These are phyloP conservation scores for Epinephelus coioides DNA, from an alignment of 2,797 vertebrate species.

Conservation along the genomic window DNA sequence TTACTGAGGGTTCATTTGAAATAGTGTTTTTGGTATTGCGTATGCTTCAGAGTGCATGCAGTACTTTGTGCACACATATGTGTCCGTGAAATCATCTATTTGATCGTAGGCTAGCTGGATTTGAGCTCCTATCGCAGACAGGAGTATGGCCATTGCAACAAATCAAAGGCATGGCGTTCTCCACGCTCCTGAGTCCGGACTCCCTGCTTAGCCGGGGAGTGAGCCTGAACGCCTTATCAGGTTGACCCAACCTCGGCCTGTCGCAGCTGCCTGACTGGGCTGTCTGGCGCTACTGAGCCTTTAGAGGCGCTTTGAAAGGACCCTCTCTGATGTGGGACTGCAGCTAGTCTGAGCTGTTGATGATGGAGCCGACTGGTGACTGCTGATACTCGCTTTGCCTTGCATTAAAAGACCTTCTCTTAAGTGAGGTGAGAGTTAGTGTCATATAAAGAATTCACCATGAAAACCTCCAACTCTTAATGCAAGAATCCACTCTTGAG, in stretches of 20 bases:
- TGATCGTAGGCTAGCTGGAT: constrained; percentile 53
- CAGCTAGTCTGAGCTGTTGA: constrained; percentile 47
- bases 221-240: constrained; percentile 61
- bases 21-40: constrained; percentile 15
- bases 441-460: not conserved
- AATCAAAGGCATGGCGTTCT: constrained; percentile 55
- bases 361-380: constrained; percentile 40
- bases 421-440: constrained; percentile 13
- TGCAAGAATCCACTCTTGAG: not conserved
- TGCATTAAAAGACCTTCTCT: constrained; percentile 13
- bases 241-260: constrained; percentile 54
- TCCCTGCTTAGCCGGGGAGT: constrained; percentile 34
- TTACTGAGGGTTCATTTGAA: constrained; percentile 26
- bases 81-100: constrained; percentile 58
- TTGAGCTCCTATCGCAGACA: constrained; percentile 47
- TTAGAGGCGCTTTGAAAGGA: constrained; percentile 52
- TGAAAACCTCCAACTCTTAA: not conserved
- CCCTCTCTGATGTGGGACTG: constrained; percentile 63
- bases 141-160: constrained; percentile 28
- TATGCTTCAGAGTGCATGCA: constrained; percentile 6
- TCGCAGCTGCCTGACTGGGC: constrained; percentile 8
- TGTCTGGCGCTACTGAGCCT: constrained; percentile 28
- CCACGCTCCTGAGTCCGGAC: constrained; percentile 24
- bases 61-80: not conserved
- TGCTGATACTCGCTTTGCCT: constrained; percentile 50